These are phyloP conservation scores for Vanessa cardui DNA, from an alignment of 2,888 invertebrate genomes.

Conservation along the genomic window DNA sequence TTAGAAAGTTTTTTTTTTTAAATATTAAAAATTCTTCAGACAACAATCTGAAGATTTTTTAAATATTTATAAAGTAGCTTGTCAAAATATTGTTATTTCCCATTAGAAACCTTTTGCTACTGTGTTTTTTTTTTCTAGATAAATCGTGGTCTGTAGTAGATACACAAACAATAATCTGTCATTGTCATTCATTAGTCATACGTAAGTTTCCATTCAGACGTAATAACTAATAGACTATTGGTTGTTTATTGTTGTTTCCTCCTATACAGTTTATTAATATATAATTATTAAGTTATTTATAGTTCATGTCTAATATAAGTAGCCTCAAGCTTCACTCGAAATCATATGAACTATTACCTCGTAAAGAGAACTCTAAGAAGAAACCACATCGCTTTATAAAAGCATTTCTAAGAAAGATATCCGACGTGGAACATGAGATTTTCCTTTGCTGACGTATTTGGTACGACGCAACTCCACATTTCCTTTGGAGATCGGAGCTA, in stretches of 20 bases:
- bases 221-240: too few species aligned
- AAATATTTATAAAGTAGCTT: too few species aligned
- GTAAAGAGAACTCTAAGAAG: neutral
- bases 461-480: conserved; percentile 26
- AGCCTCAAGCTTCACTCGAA: neutral
- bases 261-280: neutral
- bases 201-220: too few species aligned
- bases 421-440: conserved; percentile 27
- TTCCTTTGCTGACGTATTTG: conserved; percentile 29
- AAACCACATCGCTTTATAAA: conserved; percentile 15
- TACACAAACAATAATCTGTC: too few species aligned
- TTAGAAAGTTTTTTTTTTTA: too few species aligned
- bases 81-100: too few species aligned
- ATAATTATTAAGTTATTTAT: neutral
- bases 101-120: too few species aligned
- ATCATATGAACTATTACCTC: conserved; percentile 5
- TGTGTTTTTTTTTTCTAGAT: too few species aligned
- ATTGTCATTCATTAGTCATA: too few species aligned
- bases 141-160: too few species aligned
- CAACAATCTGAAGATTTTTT: too few species aligned
- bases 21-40: too few species aligned
- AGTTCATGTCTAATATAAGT: neutral
- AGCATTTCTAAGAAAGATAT: conserved; percentile 36
- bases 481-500: conserved; percentile 25
- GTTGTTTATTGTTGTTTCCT: neutral